A percentile compares a stretch with the other conserved stretches of the same genome.
phyloP scores from a whole-genome alignment of 2,797 vertebrate genomes.

The Nannoperca obscura region DNA sequence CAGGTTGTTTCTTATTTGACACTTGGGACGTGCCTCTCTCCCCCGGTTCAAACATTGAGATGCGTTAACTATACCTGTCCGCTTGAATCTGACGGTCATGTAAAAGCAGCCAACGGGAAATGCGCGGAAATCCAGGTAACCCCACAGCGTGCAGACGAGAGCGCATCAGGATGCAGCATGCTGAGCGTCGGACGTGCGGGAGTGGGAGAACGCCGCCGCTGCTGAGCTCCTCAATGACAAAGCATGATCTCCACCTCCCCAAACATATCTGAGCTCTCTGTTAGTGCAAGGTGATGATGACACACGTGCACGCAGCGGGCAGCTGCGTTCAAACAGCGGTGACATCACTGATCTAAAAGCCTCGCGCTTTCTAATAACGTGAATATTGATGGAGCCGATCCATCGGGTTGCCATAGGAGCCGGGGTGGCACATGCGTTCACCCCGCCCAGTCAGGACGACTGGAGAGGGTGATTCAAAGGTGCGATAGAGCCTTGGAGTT shows the following conservation, averaged over 20 bases:
- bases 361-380: constrained; percentile 84
- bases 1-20: constrained; percentile 75
- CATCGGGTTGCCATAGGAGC: constrained; percentile 93
- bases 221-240: constrained; percentile 85
- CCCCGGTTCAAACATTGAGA: constrained; percentile 73
- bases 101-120: constrained; percentile 15
- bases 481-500: constrained; percentile 44
- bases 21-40: constrained; percentile 76
- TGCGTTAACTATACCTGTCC: constrained; percentile 63
- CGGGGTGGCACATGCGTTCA: constrained; percentile 87
- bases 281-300: constrained; percentile 72
- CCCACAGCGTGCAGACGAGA: constrained; percentile 69
- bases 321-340: constrained; percentile 78
- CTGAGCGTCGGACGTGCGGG: constrained; percentile 82
- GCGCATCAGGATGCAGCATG: constrained; percentile 84
- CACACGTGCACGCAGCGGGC: constrained; percentile 79
- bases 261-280: constrained; percentile 69
- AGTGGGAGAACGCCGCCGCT: constrained; percentile 67
- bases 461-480: constrained; percentile 65
- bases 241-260: constrained; percentile 79
- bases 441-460: constrained; percentile 81
- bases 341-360: constrained; percentile 88
- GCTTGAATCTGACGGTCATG: constrained; percentile 54
- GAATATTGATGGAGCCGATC: constrained; percentile 90
- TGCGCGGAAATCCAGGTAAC: constrained; percentile 70